phyloP scores from a whole-genome alignment of 2,888 invertebrate species.

The Pyrrhia umbra region DNA sequence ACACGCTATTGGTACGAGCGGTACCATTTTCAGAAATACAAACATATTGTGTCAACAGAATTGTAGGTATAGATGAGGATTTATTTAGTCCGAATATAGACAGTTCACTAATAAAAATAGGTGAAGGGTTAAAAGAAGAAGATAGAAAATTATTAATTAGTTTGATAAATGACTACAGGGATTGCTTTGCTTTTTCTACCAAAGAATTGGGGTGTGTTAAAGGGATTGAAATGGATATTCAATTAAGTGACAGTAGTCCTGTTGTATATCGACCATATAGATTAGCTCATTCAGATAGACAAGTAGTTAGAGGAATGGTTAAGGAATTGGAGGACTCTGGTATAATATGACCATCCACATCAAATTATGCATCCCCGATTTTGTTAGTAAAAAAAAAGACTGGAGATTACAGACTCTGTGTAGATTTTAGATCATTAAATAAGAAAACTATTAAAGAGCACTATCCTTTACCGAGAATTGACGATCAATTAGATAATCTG shows the following conservation, averaged over 20 bases:
- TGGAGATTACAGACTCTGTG: no score
- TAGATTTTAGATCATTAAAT: no score
- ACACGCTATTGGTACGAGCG: no score
- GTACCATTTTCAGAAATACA: no score
- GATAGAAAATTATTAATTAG: background rate
- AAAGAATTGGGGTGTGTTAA: constrained; percentile 14
- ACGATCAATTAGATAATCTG: no score
- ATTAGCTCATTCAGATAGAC: constrained; percentile 8
- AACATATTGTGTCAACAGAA: no score
- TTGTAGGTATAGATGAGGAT: no score
- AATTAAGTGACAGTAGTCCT: constrained; percentile 7
- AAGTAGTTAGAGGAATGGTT: constrained; percentile 14
- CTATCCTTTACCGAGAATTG: no score
- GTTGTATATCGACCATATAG: constrained; percentile 23
- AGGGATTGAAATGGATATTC: constrained; percentile 18
- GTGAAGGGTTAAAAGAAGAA: background rate
- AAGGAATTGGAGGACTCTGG: constrained; percentile 1
- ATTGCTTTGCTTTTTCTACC: constrained; percentile 19
- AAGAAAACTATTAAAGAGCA: no score
- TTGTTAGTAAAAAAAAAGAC: constrained; percentile 3
- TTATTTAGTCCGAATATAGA: no score
- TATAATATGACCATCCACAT: constrained; percentile 3
- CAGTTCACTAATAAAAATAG: background rate
- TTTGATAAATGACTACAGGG: constrained; percentile 9
- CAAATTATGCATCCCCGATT: constrained; percentile 4